phyloP scores from a whole-genome alignment of 2,797 vertebrate genomes.

The Malurus leucopterus region DNA sequence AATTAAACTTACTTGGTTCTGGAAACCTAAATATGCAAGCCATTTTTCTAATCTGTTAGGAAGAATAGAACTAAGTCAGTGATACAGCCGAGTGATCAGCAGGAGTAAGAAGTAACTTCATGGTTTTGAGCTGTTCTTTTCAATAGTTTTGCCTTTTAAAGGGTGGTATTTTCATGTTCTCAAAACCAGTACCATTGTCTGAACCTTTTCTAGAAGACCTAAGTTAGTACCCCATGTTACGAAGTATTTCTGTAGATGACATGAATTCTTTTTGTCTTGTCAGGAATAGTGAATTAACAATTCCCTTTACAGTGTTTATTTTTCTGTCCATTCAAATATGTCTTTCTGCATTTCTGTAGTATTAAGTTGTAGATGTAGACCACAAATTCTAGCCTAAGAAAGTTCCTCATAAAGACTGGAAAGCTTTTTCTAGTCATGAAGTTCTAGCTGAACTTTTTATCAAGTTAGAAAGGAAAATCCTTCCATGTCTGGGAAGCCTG shows the following conservation, averaged over 20 bases:
- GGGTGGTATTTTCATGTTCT: not conserved
- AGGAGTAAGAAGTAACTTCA: not conserved
- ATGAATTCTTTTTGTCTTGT: not conserved
- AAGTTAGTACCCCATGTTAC: not conserved
- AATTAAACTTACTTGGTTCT: slow-evolving; percentile 26
- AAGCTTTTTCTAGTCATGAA: not conserved
- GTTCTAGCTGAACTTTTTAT: not conserved
- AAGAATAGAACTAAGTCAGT: not conserved
- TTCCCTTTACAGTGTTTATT: not conserved
- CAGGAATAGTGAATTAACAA: not conserved
- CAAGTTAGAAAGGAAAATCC: not conserved
- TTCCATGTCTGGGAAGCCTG: not conserved
- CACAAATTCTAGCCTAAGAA: not conserved
- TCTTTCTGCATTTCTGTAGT: not conserved
- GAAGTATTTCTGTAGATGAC: not conserved
- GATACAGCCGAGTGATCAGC: not conserved
- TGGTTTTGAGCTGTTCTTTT: not conserved
- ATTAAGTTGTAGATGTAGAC: not conserved
- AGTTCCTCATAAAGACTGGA: not conserved
- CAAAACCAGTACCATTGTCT: not conserved
- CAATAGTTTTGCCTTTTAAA: not conserved
- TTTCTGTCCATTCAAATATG: not conserved
- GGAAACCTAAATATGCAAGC: slow-evolving; percentile 4
- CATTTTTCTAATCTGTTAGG: not conserved
- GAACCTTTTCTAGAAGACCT: not conserved